Evolutionary conservation across 2,113 vertebrate genomes (phyloP).

Genomic region (Sarotherodon lohbergeri): DNA sequence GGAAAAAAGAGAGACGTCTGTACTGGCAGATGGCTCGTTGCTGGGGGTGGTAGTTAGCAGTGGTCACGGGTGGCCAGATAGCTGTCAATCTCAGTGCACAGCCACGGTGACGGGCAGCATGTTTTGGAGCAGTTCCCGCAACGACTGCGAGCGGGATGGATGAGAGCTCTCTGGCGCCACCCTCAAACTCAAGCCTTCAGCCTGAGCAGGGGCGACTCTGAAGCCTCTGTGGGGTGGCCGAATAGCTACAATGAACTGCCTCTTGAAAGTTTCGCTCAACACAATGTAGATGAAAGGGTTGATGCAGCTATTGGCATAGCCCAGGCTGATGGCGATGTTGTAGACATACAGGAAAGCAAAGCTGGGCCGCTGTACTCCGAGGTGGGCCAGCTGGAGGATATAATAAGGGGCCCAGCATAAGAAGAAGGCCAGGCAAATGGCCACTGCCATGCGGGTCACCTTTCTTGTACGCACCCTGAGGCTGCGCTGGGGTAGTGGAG

Average conservation of each 20-base stretch:
- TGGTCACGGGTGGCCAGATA: not conserved
- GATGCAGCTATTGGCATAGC: constrained; percentile 68
- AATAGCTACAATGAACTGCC: constrained; percentile 44
- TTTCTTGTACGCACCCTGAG: constrained; percentile 67
- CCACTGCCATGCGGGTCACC: constrained; percentile 79
- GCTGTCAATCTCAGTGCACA: not conserved
- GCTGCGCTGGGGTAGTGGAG: constrained; percentile 72
- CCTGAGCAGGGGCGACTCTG: constrained; percentile 5
- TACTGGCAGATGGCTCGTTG: not conserved
- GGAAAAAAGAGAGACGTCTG: not conserved
- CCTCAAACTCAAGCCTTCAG: constrained; percentile 12
- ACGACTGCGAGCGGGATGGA: not conserved
- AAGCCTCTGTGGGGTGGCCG: constrained; percentile 33
- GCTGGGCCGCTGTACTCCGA: constrained; percentile 49
- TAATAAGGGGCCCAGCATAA: constrained; percentile 77
- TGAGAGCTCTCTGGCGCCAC: not conserved
- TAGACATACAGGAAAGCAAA: constrained; percentile 52
- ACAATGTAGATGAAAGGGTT: constrained; percentile 68
- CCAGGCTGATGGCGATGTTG: constrained; percentile 64
- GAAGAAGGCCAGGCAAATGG: constrained; percentile 78
- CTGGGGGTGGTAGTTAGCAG: not conserved
- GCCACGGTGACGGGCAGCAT: constrained; percentile 41
- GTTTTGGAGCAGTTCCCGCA: constrained; percentile 19
- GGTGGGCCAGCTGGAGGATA: constrained; percentile 59
- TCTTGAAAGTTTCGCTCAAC: constrained; percentile 60